Conservation (phyloP, 2,113 vertebrate species). For the Macrotus californicus region DNA sequence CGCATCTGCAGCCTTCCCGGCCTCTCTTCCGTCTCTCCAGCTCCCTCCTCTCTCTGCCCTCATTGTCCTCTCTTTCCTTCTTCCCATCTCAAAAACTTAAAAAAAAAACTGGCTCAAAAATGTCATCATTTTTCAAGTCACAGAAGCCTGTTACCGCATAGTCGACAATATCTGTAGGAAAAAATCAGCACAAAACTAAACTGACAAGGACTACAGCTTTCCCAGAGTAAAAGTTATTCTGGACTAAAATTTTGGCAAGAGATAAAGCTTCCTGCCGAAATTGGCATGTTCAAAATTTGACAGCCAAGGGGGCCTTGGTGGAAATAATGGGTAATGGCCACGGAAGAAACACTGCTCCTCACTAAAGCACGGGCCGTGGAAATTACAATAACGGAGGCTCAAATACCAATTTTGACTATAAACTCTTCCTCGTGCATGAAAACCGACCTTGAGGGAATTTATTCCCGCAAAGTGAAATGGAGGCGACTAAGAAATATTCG, state of each 20-base stretch:
- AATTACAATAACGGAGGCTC: fast-evolving
- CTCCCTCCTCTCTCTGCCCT: background rate
- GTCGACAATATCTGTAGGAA: background rate
- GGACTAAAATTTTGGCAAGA: background rate
- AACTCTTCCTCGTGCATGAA: background rate
- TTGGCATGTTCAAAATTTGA: background rate
- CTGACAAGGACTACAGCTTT: background rate
- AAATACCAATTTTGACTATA: background rate
- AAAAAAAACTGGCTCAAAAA: background rate
- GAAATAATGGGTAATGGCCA: background rate
- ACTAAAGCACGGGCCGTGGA: background rate
- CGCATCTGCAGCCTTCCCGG: fast-evolving
- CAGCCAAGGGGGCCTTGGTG: background rate
- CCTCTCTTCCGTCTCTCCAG: background rate
- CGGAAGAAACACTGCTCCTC: background rate
- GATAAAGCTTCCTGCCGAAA: background rate
- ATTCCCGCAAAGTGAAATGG: background rate
- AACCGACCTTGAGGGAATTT: background rate
- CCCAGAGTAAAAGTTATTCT: background rate
- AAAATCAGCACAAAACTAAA: background rate
- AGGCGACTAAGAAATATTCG: background rate
- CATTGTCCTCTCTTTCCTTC: background rate
- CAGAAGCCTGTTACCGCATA: background rate
- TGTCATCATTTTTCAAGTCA: background rate
- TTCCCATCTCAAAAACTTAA: background rate